A percentile compares a stretch with the other conserved stretches of the same genome.
These are phyloP conservation scores for Furnarius figulus DNA, from an alignment of 2,113 vertebrate species.

Conservation along the genomic window DNA sequence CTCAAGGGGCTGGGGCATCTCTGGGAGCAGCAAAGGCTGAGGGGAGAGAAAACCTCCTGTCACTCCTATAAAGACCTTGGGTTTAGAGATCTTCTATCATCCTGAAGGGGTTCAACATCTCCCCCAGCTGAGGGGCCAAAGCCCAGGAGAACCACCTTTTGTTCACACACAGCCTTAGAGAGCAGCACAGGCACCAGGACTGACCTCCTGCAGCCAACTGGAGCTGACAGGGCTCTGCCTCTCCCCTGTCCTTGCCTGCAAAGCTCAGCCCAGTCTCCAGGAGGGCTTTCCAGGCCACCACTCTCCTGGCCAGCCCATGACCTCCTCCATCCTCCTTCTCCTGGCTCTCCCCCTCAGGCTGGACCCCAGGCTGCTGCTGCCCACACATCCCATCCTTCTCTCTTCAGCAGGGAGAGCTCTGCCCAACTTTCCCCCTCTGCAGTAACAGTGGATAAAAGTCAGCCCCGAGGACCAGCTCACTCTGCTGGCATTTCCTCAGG, in stretches of 20 bases:
- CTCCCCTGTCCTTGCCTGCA: accelerated
- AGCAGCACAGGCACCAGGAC: neutral
- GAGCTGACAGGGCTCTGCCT: neutral
- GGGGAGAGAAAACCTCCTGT: neutral
- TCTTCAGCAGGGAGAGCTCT: neutral
- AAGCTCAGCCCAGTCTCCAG: neutral
- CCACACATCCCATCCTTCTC: neutral
- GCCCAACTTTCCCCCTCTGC: neutral
- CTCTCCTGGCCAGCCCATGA: neutral
- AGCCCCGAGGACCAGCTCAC: neutral
- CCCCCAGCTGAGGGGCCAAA: neutral
- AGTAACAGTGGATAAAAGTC: neutral
- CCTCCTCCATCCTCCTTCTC: neutral
- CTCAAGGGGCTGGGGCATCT: neutral
- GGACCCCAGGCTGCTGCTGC: neutral
- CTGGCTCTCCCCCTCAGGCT: neutral
- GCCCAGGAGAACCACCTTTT: neutral
- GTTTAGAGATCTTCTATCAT: neutral
- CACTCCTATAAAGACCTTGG: neutral
- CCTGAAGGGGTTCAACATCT: neutral
- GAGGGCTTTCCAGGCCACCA: neutral
- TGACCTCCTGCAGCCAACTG: accelerated
- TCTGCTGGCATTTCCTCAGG: neutral
- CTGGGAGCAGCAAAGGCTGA: neutral
- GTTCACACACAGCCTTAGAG: no score